These are phyloP conservation scores for Schizopygopsis malacanthus DNA, from an alignment of 2,797 vertebrate species.

Conservation along the genomic window DNA sequence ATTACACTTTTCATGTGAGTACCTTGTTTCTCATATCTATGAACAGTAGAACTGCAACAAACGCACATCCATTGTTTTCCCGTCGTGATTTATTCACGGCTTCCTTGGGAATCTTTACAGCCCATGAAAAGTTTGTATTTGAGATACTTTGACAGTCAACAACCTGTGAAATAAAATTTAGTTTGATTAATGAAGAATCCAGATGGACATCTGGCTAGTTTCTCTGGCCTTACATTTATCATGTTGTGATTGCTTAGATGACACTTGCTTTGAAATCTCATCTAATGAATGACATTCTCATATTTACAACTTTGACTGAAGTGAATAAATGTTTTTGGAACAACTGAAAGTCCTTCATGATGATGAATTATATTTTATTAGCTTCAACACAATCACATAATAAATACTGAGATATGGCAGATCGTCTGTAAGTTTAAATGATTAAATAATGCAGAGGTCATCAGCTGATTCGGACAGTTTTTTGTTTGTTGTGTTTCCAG, in stretches of 20 bases:
- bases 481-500: neutral
- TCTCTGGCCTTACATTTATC: too few species aligned
- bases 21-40: neutral
- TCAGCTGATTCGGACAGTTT: neutral
- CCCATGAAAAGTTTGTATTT: neutral
- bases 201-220: neutral
- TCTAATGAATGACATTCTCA: too few species aligned
- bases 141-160: neutral
- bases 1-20: rapidly evolving
- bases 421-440: too few species aligned
- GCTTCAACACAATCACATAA: too few species aligned
- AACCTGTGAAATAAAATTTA: neutral
- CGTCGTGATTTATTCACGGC: neutral
- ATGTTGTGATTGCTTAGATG: too few species aligned
- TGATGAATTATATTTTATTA: too few species aligned
- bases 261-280: neutral
- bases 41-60: neutral
- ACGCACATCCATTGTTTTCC: neutral
- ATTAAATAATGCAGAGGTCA: too few species aligned
- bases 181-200: neutral
- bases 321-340: too few species aligned
- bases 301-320: too few species aligned
- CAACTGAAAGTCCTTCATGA: too few species aligned
- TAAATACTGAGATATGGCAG: too few species aligned
- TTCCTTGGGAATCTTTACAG: neutral